phyloP scores from a whole-genome alignment of 2,888 invertebrate species.

The Eledone cirrhosa region DNA sequence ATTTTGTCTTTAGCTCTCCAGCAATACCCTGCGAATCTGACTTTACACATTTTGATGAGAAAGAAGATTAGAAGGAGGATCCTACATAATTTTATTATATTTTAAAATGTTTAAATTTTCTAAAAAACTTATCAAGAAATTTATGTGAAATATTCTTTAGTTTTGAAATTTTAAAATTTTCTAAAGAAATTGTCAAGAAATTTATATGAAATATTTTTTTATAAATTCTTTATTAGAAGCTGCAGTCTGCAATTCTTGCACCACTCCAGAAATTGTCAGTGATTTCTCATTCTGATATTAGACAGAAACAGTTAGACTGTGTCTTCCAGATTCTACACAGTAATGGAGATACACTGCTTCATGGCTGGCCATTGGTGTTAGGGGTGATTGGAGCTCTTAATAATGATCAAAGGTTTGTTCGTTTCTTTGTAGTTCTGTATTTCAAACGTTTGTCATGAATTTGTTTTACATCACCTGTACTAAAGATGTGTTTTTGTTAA shows the following conservation, averaged over 20 bases:
- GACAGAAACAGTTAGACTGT: conserved; percentile 93
- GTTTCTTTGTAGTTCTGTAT: not conserved
- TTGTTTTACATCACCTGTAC: too few relatives aligned
- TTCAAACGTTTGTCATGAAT: not conserved
- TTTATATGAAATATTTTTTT: not conserved
- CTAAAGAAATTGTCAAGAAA: not conserved
- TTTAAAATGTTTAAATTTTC: too few relatives aligned
- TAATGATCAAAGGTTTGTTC: conserved; percentile 83
- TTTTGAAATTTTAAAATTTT: not conserved
- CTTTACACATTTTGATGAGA: too few relatives aligned
- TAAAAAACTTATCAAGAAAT: too few relatives aligned
- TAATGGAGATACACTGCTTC: conserved; percentile 88
- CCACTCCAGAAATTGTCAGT: conserved; percentile 91
- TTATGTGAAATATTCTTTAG: too few relatives aligned
- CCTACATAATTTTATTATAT: too few relatives aligned
- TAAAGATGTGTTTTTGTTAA: too few relatives aligned
- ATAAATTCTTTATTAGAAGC: conserved; percentile 69
- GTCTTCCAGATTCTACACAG: conserved; percentile 91
- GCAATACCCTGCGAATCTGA: too few relatives aligned
- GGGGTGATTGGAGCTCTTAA: conserved; percentile 95
- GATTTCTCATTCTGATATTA: conserved; percentile 90
- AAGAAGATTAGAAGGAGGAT: too few relatives aligned
- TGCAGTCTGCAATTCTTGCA: conserved; percentile 85
- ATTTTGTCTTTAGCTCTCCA: too few relatives aligned
- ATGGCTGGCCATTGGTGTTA: conserved; percentile 94